Evolutionary conservation across 2,797 vertebrate species (phyloP).

Genomic region (Kryptolebias ocellatus): DNA sequence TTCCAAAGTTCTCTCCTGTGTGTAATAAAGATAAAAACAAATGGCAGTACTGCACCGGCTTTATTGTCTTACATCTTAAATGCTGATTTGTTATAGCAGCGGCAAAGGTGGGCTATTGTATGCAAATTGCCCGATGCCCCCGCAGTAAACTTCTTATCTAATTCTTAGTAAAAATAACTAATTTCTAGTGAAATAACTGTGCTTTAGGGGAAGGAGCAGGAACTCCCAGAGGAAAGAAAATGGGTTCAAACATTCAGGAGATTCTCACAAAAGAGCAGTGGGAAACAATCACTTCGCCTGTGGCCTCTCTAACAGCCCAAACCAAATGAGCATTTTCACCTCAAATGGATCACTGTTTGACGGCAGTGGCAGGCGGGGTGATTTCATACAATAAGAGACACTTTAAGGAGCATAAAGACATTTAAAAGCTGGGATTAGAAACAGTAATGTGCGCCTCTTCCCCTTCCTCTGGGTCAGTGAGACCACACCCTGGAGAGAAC

Average conservation of each 20-base stretch:
- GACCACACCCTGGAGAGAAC: slow-evolving; percentile 59
- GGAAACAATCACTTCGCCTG: slow-evolving; percentile 38
- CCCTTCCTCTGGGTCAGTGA: slow-evolving; percentile 29
- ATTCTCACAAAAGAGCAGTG: slow-evolving; percentile 32
- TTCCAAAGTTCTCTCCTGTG: slow-evolving; percentile 39
- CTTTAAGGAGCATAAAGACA: slow-evolving; percentile 39
- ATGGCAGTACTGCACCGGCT: slow-evolving; percentile 55
- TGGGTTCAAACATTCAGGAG: slow-evolving; percentile 69
- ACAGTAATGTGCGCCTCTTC: slow-evolving; percentile 46
- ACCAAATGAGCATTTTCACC: slow-evolving; percentile 22
- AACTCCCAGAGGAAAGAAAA: slow-evolving; percentile 44
- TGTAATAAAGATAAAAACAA: slow-evolving; percentile 73
- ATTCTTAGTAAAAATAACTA: slow-evolving; percentile 31
- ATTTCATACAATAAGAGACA: slow-evolving; percentile 42
- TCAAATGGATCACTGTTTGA: slow-evolving; percentile 16
- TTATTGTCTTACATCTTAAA: slow-evolving; percentile 69
- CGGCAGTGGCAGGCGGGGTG: slow-evolving; percentile 36
- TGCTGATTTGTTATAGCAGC: slow-evolving; percentile 63
- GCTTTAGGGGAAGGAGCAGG: slow-evolving; percentile 27
- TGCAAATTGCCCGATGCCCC: slow-evolving; percentile 75
- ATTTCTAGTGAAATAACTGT: slow-evolving; percentile 42
- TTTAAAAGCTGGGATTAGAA: slow-evolving; percentile 42
- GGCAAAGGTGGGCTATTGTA: slow-evolving; percentile 59
- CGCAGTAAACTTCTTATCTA: slow-evolving; percentile 65
- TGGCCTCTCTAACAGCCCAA: slow-evolving; percentile 11